Percentiles rank a stretch among this genome's conserved stretches.
Conservation (phyloP, 2,113 vertebrate species). For the Taurulus bubalis region DNA sequence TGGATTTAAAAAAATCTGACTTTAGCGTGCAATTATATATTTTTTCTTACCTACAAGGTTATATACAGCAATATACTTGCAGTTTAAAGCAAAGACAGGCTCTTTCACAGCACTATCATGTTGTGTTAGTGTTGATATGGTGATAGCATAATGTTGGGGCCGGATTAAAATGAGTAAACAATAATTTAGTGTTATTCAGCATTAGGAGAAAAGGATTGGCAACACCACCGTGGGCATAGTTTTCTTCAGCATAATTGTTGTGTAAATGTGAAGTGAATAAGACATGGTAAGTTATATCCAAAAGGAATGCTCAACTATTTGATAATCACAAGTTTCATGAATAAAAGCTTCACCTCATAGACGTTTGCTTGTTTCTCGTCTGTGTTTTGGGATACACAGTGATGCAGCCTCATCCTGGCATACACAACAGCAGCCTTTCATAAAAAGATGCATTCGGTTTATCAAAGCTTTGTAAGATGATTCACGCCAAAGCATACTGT, state of each 20-base stretch:
- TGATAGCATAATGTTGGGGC: neutral
- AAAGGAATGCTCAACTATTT: neutral
- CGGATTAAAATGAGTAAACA: neutral
- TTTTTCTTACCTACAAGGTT: neutral
- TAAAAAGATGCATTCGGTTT: neutral
- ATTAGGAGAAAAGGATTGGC: neutral
- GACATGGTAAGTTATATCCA: neutral
- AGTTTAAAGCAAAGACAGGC: neutral
- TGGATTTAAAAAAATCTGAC: neutral
- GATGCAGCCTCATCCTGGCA: neutral
- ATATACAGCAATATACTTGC: neutral
- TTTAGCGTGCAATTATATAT: neutral
- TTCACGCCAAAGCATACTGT: neutral
- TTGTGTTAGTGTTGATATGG: constrained; percentile 1
- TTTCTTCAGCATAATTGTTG: neutral
- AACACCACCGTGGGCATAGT: neutral
- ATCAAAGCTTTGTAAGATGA: constrained; percentile 1
- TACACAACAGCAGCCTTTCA: constrained; percentile 8
- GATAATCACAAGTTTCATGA: constrained; percentile 14
- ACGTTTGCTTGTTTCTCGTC: neutral
- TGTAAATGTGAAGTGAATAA: neutral
- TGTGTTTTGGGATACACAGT: constrained; percentile 23
- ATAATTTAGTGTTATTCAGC: neutral
- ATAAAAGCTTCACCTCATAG: neutral
- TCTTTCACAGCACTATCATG: neutral